Conservation (phyloP, 1,140 invertebrate genomes). For the Mya arenaria region DNA sequence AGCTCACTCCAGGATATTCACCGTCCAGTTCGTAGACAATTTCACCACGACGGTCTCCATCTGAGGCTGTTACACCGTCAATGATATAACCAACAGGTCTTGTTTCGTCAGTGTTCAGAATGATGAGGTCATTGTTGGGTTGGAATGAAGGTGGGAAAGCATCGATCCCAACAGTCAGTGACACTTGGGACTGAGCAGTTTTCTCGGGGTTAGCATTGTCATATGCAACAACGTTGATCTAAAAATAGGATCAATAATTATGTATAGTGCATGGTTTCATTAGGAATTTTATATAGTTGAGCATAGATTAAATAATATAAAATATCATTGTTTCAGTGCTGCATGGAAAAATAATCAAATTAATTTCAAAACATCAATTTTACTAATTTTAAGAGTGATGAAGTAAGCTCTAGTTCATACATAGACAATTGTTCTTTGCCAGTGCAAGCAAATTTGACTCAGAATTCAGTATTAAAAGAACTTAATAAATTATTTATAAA, state of each 20-base stretch:
- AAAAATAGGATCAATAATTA: not conserved
- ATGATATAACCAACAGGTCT: not conserved
- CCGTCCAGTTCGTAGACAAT: conserved; percentile 38
- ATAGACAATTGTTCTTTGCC: no score
- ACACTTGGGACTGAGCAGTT: not conserved
- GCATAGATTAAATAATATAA: no score
- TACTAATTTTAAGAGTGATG: no score
- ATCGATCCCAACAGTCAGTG: conserved; percentile 33
- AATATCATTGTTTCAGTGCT: no score
- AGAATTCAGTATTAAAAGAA: not conserved
- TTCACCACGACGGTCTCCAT: conserved; percentile 35
- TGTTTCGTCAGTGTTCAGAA: not conserved
- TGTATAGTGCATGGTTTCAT: no score
- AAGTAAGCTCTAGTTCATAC: no score
- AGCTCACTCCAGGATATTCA: not conserved
- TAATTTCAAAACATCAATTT: no score
- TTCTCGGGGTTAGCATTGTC: conserved; percentile 31
- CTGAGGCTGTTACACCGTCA: conserved; percentile 8
- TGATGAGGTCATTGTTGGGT: not conserved
- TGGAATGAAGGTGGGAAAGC: not conserved
- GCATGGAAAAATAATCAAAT: not conserved
- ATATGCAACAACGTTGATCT: conserved; percentile 26
- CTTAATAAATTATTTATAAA: not conserved
- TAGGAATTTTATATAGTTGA: no score
- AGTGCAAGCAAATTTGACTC: not conserved